A percentile compares a stretch with the other conserved stretches of the same genome.
These are phyloP conservation scores for Orbicella faveolata DNA, from an alignment of 64 coral and sea anemone species.

Conservation along the genomic window DNA sequence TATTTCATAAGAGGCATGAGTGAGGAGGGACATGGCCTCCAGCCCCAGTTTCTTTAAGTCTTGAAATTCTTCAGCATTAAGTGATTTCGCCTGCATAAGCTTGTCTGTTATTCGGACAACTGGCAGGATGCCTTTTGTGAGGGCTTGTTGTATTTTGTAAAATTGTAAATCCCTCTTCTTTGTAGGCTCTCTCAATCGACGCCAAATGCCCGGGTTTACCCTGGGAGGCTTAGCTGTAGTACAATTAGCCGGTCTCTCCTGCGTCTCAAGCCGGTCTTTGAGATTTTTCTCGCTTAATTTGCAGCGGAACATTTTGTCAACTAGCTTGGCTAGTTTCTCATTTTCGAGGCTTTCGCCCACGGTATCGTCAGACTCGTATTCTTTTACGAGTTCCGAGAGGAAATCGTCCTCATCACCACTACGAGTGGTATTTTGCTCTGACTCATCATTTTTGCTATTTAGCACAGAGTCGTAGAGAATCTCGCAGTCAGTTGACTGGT, in stretches of 20 bases:
- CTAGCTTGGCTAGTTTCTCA: constrained; percentile 11
- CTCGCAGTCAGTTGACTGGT: neutral
- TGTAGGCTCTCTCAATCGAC: constrained; percentile 2
- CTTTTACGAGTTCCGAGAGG: neutral
- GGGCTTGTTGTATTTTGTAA: constrained; percentile 34
- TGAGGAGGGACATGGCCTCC: constrained; percentile 44
- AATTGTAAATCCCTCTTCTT: constrained; percentile 50
- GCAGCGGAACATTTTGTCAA: constrained; percentile 23
- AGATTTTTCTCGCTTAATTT: neutral
- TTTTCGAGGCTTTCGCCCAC: constrained; percentile 3
- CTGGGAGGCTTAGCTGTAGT: neutral
- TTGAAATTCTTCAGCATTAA: constrained; percentile 18
- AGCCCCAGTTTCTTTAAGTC: neutral
- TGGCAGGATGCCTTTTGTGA: constrained; percentile 41
- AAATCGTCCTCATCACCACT: neutral
- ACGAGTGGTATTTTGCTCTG: neutral
- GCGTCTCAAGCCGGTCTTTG: constrained; percentile 1
- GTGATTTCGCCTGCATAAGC: constrained; percentile 30
- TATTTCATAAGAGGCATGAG: constrained; percentile 57
- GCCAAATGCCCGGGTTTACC: constrained; percentile 42
- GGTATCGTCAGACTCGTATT: constrained; percentile 7
- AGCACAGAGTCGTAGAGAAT: neutral
- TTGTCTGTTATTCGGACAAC: constrained; percentile 32
- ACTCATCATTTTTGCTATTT: neutral
- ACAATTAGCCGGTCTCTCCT: neutral